These are phyloP conservation scores for Pluvialis apricaria DNA, from an alignment of 2,113 vertebrate genomes.

Conservation along the genomic window DNA sequence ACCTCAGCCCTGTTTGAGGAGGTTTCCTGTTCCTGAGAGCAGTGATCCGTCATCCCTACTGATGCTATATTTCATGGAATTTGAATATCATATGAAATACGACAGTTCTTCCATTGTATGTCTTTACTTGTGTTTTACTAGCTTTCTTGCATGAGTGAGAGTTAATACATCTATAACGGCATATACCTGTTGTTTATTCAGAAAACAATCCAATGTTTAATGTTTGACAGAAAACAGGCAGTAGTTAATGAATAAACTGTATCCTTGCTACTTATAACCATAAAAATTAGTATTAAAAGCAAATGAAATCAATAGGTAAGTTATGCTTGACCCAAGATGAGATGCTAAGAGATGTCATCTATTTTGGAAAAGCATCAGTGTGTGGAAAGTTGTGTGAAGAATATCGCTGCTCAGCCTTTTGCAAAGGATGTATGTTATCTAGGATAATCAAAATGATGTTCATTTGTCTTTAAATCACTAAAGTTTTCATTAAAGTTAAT, in stretches of 20 bases:
- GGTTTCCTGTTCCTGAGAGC: neutral
- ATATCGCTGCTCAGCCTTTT: neutral
- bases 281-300: neutral
- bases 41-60: neutral
- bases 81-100: neutral
- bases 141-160: neutral
- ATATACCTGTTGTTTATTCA: neutral
- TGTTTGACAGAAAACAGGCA: neutral
- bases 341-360: neutral
- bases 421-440: neutral
- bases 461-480: neutral
- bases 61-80: neutral
- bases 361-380: neutral
- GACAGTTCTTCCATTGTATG: accelerated
- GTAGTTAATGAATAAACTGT: neutral
- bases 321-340: neutral
- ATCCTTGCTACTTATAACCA: neutral
- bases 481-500: slow-evolving; percentile 23
- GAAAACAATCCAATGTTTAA: neutral
- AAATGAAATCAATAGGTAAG: neutral
- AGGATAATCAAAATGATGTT: neutral
- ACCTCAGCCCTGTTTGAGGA: neutral
- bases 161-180: accelerated
- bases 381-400: neutral
- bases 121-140: neutral